Conservation (phyloP, 2,797 vertebrate genomes). For the Mormyrus hasselquistii region DNA sequence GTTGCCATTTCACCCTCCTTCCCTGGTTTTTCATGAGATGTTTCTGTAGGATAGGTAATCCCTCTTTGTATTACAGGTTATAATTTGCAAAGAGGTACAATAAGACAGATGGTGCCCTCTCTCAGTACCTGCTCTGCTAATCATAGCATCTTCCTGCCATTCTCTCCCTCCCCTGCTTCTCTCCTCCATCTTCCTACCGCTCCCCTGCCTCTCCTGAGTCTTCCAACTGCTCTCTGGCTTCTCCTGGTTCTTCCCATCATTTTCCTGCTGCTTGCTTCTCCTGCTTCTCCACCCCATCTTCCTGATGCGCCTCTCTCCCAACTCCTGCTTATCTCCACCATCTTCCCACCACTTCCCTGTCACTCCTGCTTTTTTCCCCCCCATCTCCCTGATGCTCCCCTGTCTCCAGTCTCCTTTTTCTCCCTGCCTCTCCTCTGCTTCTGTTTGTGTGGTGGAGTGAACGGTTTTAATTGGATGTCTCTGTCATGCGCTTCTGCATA, state of each 20-base stretch:
- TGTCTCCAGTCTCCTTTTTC: constrained; percentile 10
- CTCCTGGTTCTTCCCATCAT: background rate
- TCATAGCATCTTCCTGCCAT: constrained; percentile 33
- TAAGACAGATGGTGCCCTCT: constrained; percentile 27
- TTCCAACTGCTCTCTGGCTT: background rate
- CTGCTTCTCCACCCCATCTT: background rate
- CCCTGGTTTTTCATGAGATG: background rate
- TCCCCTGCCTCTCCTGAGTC: background rate
- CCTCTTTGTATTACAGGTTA: constrained; percentile 26
- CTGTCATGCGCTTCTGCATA: constrained; percentile 19
- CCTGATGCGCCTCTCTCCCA: background rate
- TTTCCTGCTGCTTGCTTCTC: background rate
- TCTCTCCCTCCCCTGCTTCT: background rate
- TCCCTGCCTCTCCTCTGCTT: background rate
- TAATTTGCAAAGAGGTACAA: constrained; percentile 14
- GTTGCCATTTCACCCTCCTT: background rate
- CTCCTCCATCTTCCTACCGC: background rate
- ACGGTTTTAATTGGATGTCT: constrained; percentile 7
- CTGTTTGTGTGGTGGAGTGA: constrained; percentile 6
- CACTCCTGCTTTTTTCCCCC: background rate
- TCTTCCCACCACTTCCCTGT: background rate
- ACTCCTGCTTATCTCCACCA: background rate
- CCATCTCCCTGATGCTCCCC: background rate
- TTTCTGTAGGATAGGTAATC: constrained; percentile 9
- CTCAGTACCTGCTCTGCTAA: constrained; percentile 42